These are phyloP conservation scores for Notiomystis cincta DNA, from an alignment of 2,113 vertebrate species.

Conservation along the genomic window DNA sequence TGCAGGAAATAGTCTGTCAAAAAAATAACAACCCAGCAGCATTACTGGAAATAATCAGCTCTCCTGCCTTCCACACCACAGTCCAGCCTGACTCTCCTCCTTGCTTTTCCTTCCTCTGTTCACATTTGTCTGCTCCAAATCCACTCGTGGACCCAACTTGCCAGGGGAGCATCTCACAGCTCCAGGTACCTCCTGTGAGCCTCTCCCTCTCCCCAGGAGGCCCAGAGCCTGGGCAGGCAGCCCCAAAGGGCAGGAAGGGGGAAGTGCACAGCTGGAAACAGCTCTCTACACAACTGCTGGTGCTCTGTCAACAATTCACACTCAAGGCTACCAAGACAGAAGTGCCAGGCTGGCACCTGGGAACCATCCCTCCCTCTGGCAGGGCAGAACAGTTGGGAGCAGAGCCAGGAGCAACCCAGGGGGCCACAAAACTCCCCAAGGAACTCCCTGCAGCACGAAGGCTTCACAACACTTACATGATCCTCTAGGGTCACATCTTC, in stretches of 20 bases:
- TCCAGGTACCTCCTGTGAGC: background rate
- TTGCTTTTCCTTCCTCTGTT: background rate
- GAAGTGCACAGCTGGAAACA: background rate
- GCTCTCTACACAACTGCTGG: background rate
- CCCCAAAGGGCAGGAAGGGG: background rate
- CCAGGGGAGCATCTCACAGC: background rate
- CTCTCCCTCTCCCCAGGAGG: background rate
- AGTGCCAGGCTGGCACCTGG: background rate
- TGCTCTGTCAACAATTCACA: background rate
- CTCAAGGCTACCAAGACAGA: background rate
- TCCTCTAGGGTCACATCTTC: constrained; percentile 98
- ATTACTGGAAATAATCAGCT: background rate
- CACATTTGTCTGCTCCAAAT: background rate
- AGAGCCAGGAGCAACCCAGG: background rate
- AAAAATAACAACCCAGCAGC: background rate
- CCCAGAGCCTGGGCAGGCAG: background rate
- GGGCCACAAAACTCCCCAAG: background rate
- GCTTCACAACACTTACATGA: constrained; percentile 80
- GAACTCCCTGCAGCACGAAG: background rate
- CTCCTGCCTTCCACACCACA: background rate
- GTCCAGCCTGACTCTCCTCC: background rate
- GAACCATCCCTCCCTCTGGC: background rate
- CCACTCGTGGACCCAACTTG: background rate
- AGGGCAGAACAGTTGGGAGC: background rate
- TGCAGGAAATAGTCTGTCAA: background rate